phyloP scores from a whole-genome alignment of 2,797 vertebrate genomes.

The Acipenser ruthenus region DNA sequence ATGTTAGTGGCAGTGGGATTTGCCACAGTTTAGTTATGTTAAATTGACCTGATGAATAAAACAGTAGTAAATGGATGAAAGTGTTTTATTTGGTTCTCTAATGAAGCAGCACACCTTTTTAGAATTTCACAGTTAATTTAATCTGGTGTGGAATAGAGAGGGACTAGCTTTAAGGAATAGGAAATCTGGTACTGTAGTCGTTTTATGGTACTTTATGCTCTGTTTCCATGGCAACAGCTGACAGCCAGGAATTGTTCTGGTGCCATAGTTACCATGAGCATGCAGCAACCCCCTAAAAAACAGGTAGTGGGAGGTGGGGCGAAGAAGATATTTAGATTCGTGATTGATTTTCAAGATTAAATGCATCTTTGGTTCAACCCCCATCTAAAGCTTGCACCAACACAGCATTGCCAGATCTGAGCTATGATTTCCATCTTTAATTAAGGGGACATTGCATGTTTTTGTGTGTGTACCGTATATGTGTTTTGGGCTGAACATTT shows the following conservation, averaged over 20 bases:
- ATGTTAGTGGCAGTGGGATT: too few relatives aligned
- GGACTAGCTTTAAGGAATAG: constrained; percentile 5
- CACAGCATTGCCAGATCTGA: background rate
- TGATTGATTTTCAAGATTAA: constrained; percentile 4
- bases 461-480: background rate
- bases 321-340: too few relatives aligned
- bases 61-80: too few relatives aligned
- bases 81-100: too few relatives aligned
- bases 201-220: constrained; percentile 33
- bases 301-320: background rate
- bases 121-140: too few relatives aligned
- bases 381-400: constrained; percentile 10
- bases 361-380: constrained; percentile 11
- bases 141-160: background rate
- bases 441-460: background rate
- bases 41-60: too few relatives aligned
- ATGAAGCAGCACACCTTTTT: too few relatives aligned
- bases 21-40: too few relatives aligned
- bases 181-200: constrained; percentile 24
- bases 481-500: background rate
- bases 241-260: constrained; percentile 54
- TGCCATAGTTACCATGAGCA: constrained; percentile 66
- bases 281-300: constrained; percentile 44
- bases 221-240: constrained; percentile 60
- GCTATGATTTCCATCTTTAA: background rate